Conservation (phyloP, 2,113 vertebrate genomes). For the Suricata suricatta region DNA sequence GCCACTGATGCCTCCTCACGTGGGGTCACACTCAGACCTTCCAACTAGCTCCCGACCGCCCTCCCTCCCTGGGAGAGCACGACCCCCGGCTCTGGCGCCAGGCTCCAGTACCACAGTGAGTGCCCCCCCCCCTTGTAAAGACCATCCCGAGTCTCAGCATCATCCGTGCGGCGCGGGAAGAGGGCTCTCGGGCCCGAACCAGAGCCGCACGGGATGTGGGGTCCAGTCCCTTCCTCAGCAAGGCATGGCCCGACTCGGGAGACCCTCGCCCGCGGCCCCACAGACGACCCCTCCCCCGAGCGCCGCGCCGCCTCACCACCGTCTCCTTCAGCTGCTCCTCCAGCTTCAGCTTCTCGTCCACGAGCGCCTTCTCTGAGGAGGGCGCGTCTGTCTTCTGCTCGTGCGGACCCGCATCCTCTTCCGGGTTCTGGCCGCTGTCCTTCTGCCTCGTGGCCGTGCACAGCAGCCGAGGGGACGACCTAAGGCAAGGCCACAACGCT, state of each 20-base stretch:
- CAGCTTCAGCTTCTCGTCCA: slow-evolving; percentile 92
- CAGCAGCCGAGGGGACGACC: slow-evolving; percentile 86
- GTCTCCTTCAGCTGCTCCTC: slow-evolving; percentile 94
- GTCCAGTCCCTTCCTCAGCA: neutral
- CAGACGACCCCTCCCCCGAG: neutral
- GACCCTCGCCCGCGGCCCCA: neutral
- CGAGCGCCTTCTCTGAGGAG: slow-evolving; percentile 84
- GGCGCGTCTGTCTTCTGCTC: slow-evolving; percentile 86
- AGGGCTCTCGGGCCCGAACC: neutral
- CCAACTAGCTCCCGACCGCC: neutral
- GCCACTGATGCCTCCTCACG: too few species aligned
- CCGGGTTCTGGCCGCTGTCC: slow-evolving; percentile 85
- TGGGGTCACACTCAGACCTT: neutral
- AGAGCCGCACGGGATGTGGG: neutral
- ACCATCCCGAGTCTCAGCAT: neutral
- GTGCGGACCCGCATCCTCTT: slow-evolving; percentile 86
- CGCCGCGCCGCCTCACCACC: slow-evolving; percentile 83
- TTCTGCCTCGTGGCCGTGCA: slow-evolving; percentile 93
- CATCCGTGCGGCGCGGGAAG: rapidly evolving
- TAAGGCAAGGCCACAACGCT: neutral
- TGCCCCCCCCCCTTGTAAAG: neutral
- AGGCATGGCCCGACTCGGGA: neutral
- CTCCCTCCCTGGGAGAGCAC: neutral
- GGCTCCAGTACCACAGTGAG: rapidly evolving
- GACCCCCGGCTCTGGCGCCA: rapidly evolving